Percentiles rank a stretch among this genome's conserved stretches.
phyloP scores from a whole-genome alignment of 1,140 invertebrate genomes.

The Saxidomus purpurata region DNA sequence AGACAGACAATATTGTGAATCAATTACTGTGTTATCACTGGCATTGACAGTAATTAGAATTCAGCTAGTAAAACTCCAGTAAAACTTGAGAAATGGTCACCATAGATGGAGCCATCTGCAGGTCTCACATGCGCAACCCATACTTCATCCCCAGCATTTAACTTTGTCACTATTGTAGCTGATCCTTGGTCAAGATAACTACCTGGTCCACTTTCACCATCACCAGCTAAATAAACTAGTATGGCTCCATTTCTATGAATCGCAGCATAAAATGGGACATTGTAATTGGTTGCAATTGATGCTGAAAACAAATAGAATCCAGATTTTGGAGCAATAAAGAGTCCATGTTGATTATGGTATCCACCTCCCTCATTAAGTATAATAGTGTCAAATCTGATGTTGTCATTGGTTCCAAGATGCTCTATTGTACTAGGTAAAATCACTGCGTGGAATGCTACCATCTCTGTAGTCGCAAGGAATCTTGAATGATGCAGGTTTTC shows the following conservation, averaged over 20 bases:
- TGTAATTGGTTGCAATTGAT: neutral
- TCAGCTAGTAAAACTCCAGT: constrained; percentile 16
- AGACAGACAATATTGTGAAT: too few relatives aligned
- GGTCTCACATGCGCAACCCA: constrained; percentile 12
- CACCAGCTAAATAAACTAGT: neutral
- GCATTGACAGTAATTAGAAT: neutral
- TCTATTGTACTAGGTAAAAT: neutral
- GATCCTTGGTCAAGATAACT: constrained; percentile 39
- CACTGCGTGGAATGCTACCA: constrained; percentile 16
- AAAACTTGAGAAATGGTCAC: constrained; percentile 16
- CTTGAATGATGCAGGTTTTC: too few relatives aligned
- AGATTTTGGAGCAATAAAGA: constrained; percentile 20
- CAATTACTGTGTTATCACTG: too few relatives aligned
- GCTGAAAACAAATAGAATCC: constrained; percentile 20
- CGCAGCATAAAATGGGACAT: neutral
- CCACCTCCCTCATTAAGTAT: neutral
- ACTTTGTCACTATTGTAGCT: constrained; percentile 30
- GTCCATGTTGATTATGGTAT: constrained; percentile 28
- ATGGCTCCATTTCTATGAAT: constrained; percentile 2
- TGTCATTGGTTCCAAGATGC: neutral
- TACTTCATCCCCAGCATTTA: constrained; percentile 53
- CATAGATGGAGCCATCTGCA: neutral
- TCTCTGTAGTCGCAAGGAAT: neutral
- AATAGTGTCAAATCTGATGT: neutral
- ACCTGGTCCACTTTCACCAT: neutral